These are phyloP conservation scores for Leptinotarsa tumamoca DNA, from an alignment of 2,888 invertebrate genomes.

Conservation along the genomic window DNA sequence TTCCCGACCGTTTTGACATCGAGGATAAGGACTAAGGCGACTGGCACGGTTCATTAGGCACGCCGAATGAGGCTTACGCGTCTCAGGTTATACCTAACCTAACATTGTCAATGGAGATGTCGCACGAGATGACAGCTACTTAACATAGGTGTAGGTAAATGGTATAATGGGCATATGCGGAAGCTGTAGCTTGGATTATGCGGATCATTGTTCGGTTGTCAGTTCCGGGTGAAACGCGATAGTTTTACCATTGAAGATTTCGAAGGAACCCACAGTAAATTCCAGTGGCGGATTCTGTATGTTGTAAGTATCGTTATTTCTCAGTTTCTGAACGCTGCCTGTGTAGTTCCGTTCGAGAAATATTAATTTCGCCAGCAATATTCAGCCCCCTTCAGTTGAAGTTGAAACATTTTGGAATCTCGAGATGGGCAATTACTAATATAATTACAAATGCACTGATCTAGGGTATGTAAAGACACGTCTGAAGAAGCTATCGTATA, in stretches of 20 bases:
- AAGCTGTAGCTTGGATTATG: constrained; percentile 52
- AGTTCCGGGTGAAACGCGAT: constrained; percentile 58
- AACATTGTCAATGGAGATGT: constrained; percentile 55
- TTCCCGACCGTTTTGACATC: constrained; percentile 47
- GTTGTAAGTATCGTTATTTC: too few species aligned
- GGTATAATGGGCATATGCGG: constrained; percentile 57
- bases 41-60: constrained; percentile 59
- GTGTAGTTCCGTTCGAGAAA: too few species aligned
- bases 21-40: constrained; percentile 10
- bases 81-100: constrained; percentile 57
- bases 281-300: not conserved
- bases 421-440: too few species aligned
- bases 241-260: constrained; percentile 35
- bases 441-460: too few species aligned
- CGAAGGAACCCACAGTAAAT: not conserved
- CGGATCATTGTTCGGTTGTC: constrained; percentile 46
- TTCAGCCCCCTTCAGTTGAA: too few species aligned
- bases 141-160: constrained; percentile 59
- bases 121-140: constrained; percentile 62
- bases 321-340: too few species aligned
- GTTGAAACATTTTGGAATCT: too few species aligned
- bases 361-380: too few species aligned
- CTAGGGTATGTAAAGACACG: too few species aligned
- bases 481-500: too few species aligned
- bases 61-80: constrained; percentile 15